Evolutionary conservation across 2,113 vertebrate species (phyloP).

Genomic region (Eleginops maclovinus): DNA sequence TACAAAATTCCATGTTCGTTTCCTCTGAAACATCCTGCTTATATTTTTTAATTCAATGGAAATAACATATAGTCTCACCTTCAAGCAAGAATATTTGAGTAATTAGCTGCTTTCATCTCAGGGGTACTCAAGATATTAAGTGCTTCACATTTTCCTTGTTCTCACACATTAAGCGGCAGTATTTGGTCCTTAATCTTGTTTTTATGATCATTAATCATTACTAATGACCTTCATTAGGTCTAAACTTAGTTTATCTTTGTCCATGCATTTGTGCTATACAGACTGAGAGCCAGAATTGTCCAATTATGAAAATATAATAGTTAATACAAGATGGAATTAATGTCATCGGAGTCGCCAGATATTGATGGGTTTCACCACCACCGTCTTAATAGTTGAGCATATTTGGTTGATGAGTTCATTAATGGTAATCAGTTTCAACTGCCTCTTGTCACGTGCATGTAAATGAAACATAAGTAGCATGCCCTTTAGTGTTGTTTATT

Average conservation of each 20-base stretch:
- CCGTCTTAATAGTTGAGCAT: slow-evolving; percentile 53
- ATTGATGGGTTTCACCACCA: slow-evolving; percentile 63
- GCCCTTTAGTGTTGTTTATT: slow-evolving; percentile 70
- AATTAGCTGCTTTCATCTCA: slow-evolving; percentile 50
- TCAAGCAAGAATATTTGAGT: slow-evolving; percentile 34
- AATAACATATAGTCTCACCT: not conserved
- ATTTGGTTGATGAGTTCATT: slow-evolving; percentile 75
- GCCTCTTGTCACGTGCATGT: slow-evolving; percentile 50
- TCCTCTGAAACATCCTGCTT: slow-evolving; percentile 9
- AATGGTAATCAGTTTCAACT: slow-evolving; percentile 67
- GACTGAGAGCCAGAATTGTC: slow-evolving; percentile 6
- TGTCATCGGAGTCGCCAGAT: slow-evolving; percentile 45
- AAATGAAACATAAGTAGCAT: slow-evolving; percentile 62
- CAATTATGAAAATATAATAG: slow-evolving; percentile 46
- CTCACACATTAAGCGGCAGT: slow-evolving; percentile 39
- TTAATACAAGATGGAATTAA: slow-evolving; percentile 59
- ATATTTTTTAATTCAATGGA: slow-evolving; percentile 12
- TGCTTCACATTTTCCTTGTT: slow-evolving; percentile 46
- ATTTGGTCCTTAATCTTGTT: slow-evolving; percentile 38
- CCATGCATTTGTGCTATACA: slow-evolving; percentile 41
- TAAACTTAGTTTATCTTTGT: slow-evolving; percentile 51
- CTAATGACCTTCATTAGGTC: slow-evolving; percentile 54
- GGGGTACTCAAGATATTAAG: slow-evolving; percentile 48
- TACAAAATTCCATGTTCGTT: slow-evolving; percentile 20
- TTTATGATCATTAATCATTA: slow-evolving; percentile 62